Base-by-base conservation (phyloP, 2,888 invertebrate species). In the Adineta ricciae region DNA sequence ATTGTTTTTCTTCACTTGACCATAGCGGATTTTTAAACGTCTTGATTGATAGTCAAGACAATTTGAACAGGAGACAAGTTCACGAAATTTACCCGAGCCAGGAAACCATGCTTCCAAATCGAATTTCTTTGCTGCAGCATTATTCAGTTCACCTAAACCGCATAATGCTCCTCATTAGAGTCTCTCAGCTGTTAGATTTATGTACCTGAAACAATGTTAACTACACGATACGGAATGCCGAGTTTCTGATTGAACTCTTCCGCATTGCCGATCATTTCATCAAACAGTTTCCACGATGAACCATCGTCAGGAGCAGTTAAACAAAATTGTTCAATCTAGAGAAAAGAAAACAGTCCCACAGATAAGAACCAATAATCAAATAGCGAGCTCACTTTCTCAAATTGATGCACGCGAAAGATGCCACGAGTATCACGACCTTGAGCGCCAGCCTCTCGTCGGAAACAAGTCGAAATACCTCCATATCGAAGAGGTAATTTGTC, bases 41-140 rank as follows among this genome's bases (percentile, higher is more conserved):
- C 91, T 87, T 5, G 91, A 95, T 91, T 98, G 97, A 90, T 98
- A 98, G 91, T 97, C 99, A 56, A 97, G 92, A 89, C 99, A 99
- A 91, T 99, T 99, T 88, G 97, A 98, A 91, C 99, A 99, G 0
- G 98, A 99, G 2, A 99, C 99, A 86, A 99, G 93, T 91, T 99
- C 99, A 83, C 99, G 92, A 91, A 94, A 99, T 2, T 97, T 96
- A 0, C 93, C 94, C 0, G 97, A 97, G 36, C 96, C 98, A 0
- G 97, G 96, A 91, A 99, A 99, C 98, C 99, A 99, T 0, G 97
- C 98, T 90, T 99, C 99, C 87, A 99, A 91, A 91, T 99, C 99
- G 64, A 97, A 92, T 90, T 98, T 98, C 92, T 99, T 99, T 0
- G 98, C 93, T 11, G 99, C 99, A 1, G 99, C 99, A 91, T 99